Evolutionary conservation across 2,113 vertebrate genomes (phyloP).

Genomic region (Ellobius talpinus): DNA sequence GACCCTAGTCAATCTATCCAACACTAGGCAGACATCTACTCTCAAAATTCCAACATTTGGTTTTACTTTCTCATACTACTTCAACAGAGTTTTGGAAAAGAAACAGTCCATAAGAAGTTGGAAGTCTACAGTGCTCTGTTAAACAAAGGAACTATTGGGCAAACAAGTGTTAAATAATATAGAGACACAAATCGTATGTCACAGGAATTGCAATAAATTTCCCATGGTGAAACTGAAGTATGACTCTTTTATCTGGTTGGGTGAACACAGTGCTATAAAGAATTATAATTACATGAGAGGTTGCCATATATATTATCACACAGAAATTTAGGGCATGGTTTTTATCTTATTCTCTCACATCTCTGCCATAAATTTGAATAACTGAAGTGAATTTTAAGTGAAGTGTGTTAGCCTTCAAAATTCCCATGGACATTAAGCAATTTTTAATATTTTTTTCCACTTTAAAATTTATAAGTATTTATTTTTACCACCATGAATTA

Average conservation of each 20-base stretch:
- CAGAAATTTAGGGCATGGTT: constrained; percentile 22
- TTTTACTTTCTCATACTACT: not conserved
- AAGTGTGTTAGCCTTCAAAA: not conserved
- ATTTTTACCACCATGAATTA: constrained; percentile 20
- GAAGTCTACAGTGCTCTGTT: not conserved
- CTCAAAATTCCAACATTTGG: constrained; percentile 8
- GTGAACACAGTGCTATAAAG: constrained; percentile 65
- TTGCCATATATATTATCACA: constrained; percentile 73
- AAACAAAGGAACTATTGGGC: constrained; percentile 73
- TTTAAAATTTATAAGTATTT: not conserved
- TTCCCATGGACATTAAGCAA: not conserved
- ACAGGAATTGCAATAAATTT: constrained; percentile 77
- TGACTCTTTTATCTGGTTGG: constrained; percentile 80
- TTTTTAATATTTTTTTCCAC: not conserved
- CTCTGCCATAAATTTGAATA: constrained; percentile 50
- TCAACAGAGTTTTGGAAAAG: constrained; percentile 42
- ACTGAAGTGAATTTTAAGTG: not conserved
- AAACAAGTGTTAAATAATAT: constrained; percentile 80
- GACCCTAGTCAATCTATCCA: not conserved
- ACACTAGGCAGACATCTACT: not conserved
- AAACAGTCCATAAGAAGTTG: constrained; percentile 50
- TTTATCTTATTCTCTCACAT: constrained; percentile 40
- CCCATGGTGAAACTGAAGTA: constrained; percentile 77
- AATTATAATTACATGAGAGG: constrained; percentile 82
- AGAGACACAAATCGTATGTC: constrained; percentile 58